Evolutionary conservation across 2,888 invertebrate genomes (phyloP).

Genomic region (Leucophenga maculata): DNA sequence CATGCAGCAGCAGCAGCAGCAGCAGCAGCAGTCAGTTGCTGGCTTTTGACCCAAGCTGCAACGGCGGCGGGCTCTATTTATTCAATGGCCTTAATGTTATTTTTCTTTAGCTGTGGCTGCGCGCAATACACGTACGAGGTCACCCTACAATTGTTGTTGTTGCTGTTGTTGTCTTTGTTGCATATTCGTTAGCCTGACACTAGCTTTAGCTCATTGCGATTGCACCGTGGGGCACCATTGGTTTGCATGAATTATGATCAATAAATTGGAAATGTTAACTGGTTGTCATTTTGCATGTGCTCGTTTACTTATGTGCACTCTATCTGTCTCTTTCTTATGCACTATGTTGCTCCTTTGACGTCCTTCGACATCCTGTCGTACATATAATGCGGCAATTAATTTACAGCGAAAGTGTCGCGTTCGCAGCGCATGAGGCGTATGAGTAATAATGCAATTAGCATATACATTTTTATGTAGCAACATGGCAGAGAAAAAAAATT

Average conservation of each 20-base stretch:
- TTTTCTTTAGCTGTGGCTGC: conserved; percentile 12
- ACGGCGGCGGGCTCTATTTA: conserved; percentile 3
- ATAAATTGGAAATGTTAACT: conserved; percentile 8
- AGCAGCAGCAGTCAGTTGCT: too few relatives aligned
- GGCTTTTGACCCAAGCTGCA: background rate
- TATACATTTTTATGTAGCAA: background rate
- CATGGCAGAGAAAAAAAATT: background rate
- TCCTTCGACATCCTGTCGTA: background rate
- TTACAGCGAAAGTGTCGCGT: conserved; percentile 1
- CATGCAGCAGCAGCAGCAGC: conserved; percentile 4
- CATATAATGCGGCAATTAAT: background rate
- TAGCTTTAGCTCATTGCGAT: background rate
- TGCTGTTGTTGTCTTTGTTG: too few relatives aligned
- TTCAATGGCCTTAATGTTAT: conserved; percentile 14
- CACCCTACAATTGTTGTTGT: too few relatives aligned
- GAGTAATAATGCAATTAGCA: conserved; percentile 5
- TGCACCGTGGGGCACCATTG: conserved; percentile 8
- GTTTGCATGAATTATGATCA: conserved; percentile 20
- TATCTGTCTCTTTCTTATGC: background rate
- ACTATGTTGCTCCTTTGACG: background rate
- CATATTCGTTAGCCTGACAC: background rate
- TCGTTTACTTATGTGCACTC: background rate
- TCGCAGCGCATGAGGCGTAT: background rate
- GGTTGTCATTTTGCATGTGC: conserved; percentile 1
- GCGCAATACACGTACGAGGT: background rate